These are phyloP conservation scores for Drosophila leonis DNA, from an alignment of 2,888 invertebrate genomes.

Conservation along the genomic window DNA sequence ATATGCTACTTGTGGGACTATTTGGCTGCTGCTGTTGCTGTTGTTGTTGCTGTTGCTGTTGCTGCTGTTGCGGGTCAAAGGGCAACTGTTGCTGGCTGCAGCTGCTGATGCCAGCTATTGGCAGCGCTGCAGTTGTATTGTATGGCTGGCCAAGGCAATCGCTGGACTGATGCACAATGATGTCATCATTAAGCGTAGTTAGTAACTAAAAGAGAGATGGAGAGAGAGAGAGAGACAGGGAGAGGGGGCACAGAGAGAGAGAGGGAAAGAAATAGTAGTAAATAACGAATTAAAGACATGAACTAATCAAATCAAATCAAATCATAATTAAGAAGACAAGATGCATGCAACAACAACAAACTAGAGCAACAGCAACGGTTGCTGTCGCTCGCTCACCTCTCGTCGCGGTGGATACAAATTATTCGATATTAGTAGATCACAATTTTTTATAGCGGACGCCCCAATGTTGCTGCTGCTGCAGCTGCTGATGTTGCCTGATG, in stretches of 20 bases:
- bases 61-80: slow-evolving; percentile 39
- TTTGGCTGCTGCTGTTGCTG: slow-evolving; percentile 71
- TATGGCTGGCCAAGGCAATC: slow-evolving; percentile 60
- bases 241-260: background rate
- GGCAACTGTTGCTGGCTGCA: slow-evolving; percentile 35
- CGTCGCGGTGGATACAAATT: slow-evolving; percentile 85
- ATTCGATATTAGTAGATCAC: slow-evolving; percentile 85
- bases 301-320: background rate
- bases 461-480: slow-evolving; percentile 43
- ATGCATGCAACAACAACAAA: slow-evolving; percentile 11
- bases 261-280: background rate
- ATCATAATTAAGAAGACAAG: background rate
- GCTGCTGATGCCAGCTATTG: slow-evolving; percentile 51
- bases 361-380: slow-evolving; percentile 3
- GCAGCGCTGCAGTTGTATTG: slow-evolving; percentile 50
- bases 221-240: slow-evolving; percentile 12
- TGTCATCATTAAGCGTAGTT: slow-evolving; percentile 82
- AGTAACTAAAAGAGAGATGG: slow-evolving; percentile 79
- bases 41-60: slow-evolving; percentile 38
- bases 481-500: slow-evolving; percentile 39
- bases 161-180: slow-evolving; percentile 74
- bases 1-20: slow-evolving; percentile 85
- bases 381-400: slow-evolving; percentile 79
- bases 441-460: slow-evolving; percentile 81
- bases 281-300: background rate